phyloP scores from a whole-genome alignment of 2,113 vertebrate species.

The Sarotherodon lohbergeri region DNA sequence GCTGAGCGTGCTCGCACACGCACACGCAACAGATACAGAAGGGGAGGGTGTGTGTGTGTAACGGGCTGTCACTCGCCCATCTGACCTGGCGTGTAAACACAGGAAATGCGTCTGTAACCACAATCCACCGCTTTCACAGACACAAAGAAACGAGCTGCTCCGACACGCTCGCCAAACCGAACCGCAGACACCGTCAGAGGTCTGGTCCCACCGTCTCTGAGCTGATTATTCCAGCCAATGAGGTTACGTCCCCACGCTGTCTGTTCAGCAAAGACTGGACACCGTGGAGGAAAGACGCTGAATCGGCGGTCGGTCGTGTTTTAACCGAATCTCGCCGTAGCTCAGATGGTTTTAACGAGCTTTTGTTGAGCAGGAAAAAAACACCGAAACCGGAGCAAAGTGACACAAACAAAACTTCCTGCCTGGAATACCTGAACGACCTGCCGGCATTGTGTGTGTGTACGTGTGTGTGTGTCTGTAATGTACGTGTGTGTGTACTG shows the following conservation, averaged over 20 bases:
- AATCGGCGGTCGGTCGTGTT: not conserved
- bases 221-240: not conserved
- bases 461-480: not conserved
- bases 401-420: not conserved
- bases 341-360: not conserved
- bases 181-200: not conserved
- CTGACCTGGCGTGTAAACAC: constrained; percentile 62
- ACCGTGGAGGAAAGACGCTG: not conserved
- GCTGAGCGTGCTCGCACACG: not conserved
- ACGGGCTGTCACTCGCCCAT: constrained; percentile 45
- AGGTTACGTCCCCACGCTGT: not conserved
- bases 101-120: not conserved
- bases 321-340: not conserved
- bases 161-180: not conserved
- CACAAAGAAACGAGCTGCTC: not conserved
- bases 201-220: not conserved
- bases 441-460: not conserved
- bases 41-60: not conserved
- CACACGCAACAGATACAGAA: not conserved
- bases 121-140: not conserved
- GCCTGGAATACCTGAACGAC: not conserved
- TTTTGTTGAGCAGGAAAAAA: not conserved
- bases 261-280: not conserved
- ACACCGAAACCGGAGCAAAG: not conserved
- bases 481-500: not conserved